Base-by-base conservation (phyloP, 2,113 vertebrate species). In the Dasyprocta punctata region DNA sequence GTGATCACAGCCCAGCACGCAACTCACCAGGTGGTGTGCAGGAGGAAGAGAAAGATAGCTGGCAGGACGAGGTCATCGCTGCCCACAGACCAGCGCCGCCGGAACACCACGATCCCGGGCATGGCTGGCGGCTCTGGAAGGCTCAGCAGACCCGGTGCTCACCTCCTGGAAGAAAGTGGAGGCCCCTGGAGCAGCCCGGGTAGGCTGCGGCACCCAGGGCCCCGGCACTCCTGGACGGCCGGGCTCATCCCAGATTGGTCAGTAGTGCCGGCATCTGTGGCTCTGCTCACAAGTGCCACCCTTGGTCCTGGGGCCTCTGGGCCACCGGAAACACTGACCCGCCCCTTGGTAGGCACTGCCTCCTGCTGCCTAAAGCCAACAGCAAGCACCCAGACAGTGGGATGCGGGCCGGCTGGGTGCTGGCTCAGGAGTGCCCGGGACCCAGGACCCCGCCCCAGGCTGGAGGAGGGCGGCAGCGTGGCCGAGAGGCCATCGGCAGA, bases 31-130 rank as follows among this genome's bases (percentile, higher is more conserved):
- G 99, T 99, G 98, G 99, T 99, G 97, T 99, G 99, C 95, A 99
- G 98, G 94, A 99, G 98, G 98, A 99, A 99, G 97, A 99, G 99
- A 98, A 99, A 99, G 98, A 99, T 98, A 69, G 99, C 99, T 1
- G 99, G 99, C 98, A 99, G 98, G 99, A 99, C 99, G 97, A 99
- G 99, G 99, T 99, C 99, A 99, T 99, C 99, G 97, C 99, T 99
- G 99, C 99, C 99, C 97, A 99, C 99, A 99, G 99, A 99, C 99
- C 99, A 99, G 99, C 99, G 99, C 97, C 99, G 99, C 98, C 99
- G 99, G 99, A 99, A 99, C 99, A 99, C 99, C 97, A 99, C 99
- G 97, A 99, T 99, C 97, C 99, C 99, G 97, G 99, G 99, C 99
- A 99, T 99, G 99, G 98, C 98, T 98, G 98, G 98, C 9, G 0